Evolutionary conservation across 2,113 vertebrate species (phyloP).

Genomic region (Plecturocebus donacophilus): DNA sequence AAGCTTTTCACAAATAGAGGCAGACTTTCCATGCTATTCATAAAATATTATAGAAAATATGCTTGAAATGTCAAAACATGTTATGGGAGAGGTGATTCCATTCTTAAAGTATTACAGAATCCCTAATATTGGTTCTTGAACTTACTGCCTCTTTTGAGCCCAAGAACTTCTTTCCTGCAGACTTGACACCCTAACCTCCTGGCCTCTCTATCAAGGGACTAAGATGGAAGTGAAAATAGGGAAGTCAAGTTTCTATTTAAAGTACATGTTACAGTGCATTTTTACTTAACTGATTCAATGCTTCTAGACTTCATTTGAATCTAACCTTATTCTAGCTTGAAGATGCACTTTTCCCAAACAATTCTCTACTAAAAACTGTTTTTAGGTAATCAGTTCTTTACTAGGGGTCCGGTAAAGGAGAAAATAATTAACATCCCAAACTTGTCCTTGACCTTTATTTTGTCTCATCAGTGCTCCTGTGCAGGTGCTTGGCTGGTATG

Average conservation of each 20-base stretch:
- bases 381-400: slow-evolving; percentile 44
- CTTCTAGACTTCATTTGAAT: neutral
- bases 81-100: neutral
- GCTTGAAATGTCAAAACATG: neutral
- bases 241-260: slow-evolving; percentile 11
- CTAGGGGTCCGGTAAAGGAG: neutral
- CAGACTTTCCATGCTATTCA: neutral
- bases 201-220: neutral
- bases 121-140: slow-evolving; percentile 1
- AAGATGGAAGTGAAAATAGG: slow-evolving; percentile 43
- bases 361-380: neutral
- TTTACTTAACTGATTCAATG: slow-evolving; percentile 5
- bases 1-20: slow-evolving; percentile 33
- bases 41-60: slow-evolving; percentile 12
- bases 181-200: slow-evolving; percentile 15
- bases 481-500: neutral
- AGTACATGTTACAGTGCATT: neutral
- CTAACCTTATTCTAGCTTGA: neutral
- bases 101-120: neutral
- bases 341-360: slow-evolving; percentile 2
- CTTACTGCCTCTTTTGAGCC: neutral
- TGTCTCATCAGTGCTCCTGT: neutral
- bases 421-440: neutral
- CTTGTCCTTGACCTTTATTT: neutral
- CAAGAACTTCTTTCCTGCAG: neutral